Evolutionary conservation across 2,888 invertebrate species (phyloP).

Genomic region (Eristalis tenax): DNA sequence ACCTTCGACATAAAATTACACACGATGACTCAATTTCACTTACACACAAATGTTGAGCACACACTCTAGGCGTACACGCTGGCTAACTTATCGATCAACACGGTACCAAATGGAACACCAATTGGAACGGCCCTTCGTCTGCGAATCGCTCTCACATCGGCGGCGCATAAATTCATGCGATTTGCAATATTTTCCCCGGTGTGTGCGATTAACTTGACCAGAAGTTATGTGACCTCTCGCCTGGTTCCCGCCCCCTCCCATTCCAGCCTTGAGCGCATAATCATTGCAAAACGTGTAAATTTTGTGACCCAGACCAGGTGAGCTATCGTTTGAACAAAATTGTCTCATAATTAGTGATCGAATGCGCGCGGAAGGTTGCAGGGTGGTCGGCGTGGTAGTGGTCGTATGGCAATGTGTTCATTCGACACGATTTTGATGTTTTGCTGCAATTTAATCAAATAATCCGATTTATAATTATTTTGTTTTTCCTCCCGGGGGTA

Average conservation of each 20-base stretch:
- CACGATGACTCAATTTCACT: slow-evolving; percentile 47
- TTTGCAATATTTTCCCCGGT: slow-evolving; percentile 49
- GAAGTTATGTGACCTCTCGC: slow-evolving; percentile 31
- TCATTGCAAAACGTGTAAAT: slow-evolving; percentile 49
- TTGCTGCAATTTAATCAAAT: slow-evolving; percentile 33
- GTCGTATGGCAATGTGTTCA: not conserved
- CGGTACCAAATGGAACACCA: slow-evolving; percentile 19
- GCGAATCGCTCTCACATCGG: not conserved
- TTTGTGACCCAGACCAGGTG: not conserved
- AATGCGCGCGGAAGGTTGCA: not conserved
- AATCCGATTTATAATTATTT: slow-evolving; percentile 2
- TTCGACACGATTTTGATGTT: not conserved
- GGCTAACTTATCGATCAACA: slow-evolving; percentile 37
- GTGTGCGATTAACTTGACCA: slow-evolving; percentile 52
- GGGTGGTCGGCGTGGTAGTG: not conserved
- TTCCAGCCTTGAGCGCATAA: slow-evolving; percentile 10
- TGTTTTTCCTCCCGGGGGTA: not conserved
- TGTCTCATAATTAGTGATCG: slow-evolving; percentile 33
- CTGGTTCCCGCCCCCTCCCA: not conserved
- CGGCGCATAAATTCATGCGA: slow-evolving; percentile 32
- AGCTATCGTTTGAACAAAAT: slow-evolving; percentile 16
- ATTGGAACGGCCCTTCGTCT: not conserved
- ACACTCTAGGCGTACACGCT: not conserved
- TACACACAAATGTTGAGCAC: slow-evolving; percentile 21
- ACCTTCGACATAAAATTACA: slow-evolving; percentile 27